Evolutionary conservation across 2,113 vertebrate species (phyloP), one percentile per base, ranked within the genome.

Genomic region (Australoheros scitulus): DNA sequence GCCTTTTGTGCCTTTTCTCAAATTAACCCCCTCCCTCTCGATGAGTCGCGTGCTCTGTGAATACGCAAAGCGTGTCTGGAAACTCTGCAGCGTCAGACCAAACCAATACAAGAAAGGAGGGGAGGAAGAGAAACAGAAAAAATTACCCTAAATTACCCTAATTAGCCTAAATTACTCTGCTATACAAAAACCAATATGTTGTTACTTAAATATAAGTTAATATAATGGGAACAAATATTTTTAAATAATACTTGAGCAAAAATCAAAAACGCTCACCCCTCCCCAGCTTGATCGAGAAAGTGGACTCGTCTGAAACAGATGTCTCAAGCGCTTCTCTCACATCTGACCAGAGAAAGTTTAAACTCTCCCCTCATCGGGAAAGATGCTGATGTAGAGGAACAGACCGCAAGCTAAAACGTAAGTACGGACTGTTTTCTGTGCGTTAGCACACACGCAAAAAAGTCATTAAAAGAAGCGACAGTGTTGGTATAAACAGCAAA

Each of bases 261-360:
- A 10, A 11, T 5, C 0, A 26, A 9, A 2, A 13, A 11, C 4
- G 0, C 10, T 2, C 0, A 4, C 5, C 3, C 0, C 0, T 63
- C 55, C 82, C 79, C 68, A 58, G 65, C 26, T 32, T 59, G n/a
- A 36, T 2, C 1, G 20, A 36, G 4, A 59, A 75, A 77, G 55
- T 92, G 83, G 87, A 76, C 13, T 63, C 1, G 86, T 24, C 89
- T 61, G 72, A 84, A 92, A 77, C 91, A 91, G 91, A 94, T 91
- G 92, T 93, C 87, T 87, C 32, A 58, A 77, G 75, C 87, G 34
- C 76, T 34, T 10, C 74, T 65, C 13, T 78, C 76, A 64, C 85
- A 43, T 87, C 83, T 47, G 75, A 88, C 8, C 61, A 65, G 91
- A 90, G 93, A 90, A 87, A 93, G 91, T 90, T 61, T 32, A 22